A percentile compares a stretch with the other conserved stretches of the same genome.
phyloP scores from a whole-genome alignment of 2,113 vertebrate species.

The Gavia stellata region DNA sequence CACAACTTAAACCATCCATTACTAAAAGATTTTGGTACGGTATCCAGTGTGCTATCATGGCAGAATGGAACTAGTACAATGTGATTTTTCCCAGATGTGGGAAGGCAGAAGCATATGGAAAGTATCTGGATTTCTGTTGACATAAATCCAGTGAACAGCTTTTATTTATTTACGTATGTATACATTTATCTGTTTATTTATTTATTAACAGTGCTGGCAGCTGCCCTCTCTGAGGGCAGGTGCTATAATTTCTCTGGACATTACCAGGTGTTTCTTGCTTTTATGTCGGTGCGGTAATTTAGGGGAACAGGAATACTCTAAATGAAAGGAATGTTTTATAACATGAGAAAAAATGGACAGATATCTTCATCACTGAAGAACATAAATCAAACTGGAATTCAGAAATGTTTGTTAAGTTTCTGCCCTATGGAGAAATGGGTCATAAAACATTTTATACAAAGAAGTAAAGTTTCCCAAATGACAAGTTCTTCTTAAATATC shows the following conservation, averaged over 20 bases:
- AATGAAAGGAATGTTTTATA: background rate
- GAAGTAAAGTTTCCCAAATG: slow-evolving; percentile 19
- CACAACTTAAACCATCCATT: background rate
- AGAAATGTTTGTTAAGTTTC: background rate
- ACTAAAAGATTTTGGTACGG: background rate
- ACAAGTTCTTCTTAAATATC: background rate
- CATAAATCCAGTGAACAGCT: background rate
- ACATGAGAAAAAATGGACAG: background rate
- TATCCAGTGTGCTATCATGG: background rate
- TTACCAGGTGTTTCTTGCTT: slow-evolving; percentile 4
- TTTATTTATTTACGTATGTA: background rate
- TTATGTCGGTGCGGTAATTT: background rate
- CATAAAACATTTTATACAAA: background rate
- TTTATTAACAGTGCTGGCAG: background rate
- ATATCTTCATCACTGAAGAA: slow-evolving; percentile 6
- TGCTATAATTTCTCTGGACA: background rate
- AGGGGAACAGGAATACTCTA: background rate
- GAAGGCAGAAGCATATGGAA: slow-evolving; percentile 26
- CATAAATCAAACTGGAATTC: slow-evolving; percentile 2
- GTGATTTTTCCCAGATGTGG: slow-evolving; percentile 39
- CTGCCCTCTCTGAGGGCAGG: background rate
- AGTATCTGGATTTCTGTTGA: slow-evolving; percentile 3
- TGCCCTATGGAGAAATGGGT: background rate
- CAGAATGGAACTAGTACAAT: background rate
- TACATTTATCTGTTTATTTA: background rate